Base-by-base conservation (phyloP, 1,140 invertebrate genomes). In the Cataglyphis hispanica region DNA sequence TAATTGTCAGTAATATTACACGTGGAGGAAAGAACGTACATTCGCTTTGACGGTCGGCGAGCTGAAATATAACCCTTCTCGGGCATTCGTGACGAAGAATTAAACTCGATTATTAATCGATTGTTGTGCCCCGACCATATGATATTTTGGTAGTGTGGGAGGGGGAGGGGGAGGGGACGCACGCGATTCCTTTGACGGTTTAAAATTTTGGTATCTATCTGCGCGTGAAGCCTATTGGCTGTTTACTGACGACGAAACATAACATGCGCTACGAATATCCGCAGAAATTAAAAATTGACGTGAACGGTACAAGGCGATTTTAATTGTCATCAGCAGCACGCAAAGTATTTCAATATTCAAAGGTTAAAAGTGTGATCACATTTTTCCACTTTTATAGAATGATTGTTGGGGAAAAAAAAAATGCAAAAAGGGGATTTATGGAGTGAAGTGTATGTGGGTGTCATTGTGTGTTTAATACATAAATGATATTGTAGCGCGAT, bases 321-420 rank as follows among this genome's bases (percentile, higher is more conserved):
- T 81, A 70, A 81, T 81, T 81, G 78, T 81, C 66, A 81, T 81
- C 50, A 70, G 25, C 77, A 81, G 66, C 43, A 50, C 43, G 76
- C 66, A 61, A 70, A n/a, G 31, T 34, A 81, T 81, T 81, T 81
- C 50, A 25, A 50, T 78, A 78, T 67, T n/a, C 76, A 58, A 58
- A 43, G 31, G 66, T 72, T 72, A 81, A 81, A 81, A 72, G 66
- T 72, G 53, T 60, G 50, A 72, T 58, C 50, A 13, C 66, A 81
- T 58, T 34, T 81, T 58, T 64, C 27, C 22, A 25, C 53, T 66
- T 43, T 43, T 43, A 27, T 13, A 25, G 13, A 53, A 34, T 70
- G 66, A 86, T 84, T 83, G 74, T 83, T 63, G 70, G 61, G n/a
- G n/a, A n/a, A n/a, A n/a, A n/a, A n/a, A 16, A 78, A 78, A 78